A percentile compares a stretch with the other conserved stretches of the same genome.
phyloP scores from a whole-genome alignment of 2,888 invertebrate species.

The Helleia helle region DNA sequence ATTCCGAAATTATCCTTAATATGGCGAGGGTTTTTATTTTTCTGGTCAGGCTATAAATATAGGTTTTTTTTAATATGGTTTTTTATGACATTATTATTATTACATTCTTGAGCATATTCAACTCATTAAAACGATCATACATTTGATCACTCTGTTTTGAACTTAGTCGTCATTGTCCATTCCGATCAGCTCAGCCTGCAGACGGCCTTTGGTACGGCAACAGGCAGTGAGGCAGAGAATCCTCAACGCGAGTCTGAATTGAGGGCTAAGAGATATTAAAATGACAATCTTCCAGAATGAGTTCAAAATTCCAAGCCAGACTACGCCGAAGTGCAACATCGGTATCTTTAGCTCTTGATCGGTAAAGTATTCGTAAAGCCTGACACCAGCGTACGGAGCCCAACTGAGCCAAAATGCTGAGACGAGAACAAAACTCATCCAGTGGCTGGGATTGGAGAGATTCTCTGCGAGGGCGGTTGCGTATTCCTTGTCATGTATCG shows the following conservation, averaged over 20 bases:
- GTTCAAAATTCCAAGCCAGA: slow-evolving; percentile 96
- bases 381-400: slow-evolving; percentile 91
- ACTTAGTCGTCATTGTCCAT: slow-evolving; percentile 89
- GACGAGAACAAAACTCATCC: slow-evolving; percentile 95
- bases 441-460: slow-evolving; percentile 93
- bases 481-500: slow-evolving; percentile 94
- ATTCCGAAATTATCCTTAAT: no score
- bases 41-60: no score
- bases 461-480: slow-evolving; percentile 93
- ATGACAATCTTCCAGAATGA: slow-evolving; percentile 97
- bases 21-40: no score
- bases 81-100: no score
- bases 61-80: no score
- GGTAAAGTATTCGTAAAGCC: slow-evolving; percentile 82
- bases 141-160: not conserved
- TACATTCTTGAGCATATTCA: slow-evolving; percentile 3
- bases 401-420: slow-evolving; percentile 94
- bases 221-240: slow-evolving; percentile 92
- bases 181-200: slow-evolving; percentile 89
- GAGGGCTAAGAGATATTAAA: slow-evolving; percentile 90
- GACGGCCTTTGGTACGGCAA: slow-evolving; percentile 87
- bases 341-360: slow-evolving; percentile 80
- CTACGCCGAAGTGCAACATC: slow-evolving; percentile 91
- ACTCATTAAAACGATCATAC: not conserved
- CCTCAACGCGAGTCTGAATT: slow-evolving; percentile 91